These are phyloP conservation scores for Panopea generosa DNA, from an alignment of 2,888 invertebrate species.

Conservation along the genomic window DNA sequence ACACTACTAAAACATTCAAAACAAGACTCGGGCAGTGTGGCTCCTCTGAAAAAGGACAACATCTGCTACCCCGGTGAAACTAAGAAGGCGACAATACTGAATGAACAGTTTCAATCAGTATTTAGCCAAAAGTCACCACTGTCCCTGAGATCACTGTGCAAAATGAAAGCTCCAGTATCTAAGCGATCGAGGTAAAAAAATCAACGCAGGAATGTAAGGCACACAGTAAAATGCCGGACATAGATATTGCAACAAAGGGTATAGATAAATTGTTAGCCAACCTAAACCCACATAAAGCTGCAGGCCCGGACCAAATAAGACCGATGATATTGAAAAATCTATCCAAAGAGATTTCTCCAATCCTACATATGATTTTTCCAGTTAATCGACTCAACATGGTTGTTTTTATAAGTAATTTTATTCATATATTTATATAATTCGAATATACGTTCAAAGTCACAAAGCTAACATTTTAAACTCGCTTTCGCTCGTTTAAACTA, in stretches of 20 bases:
- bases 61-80: conserved; percentile 14
- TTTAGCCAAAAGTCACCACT: conserved; percentile 38
- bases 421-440: too few relatives aligned
- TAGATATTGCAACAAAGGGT: neutral
- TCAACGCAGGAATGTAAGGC: neutral
- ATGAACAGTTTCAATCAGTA: conserved; percentile 43
- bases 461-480: too few relatives aligned
- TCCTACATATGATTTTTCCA: too few relatives aligned
- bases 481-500: too few relatives aligned
- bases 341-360: too few relatives aligned
- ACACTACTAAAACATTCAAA: conserved; percentile 34
- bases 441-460: too few relatives aligned
- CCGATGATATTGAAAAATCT: neutral
- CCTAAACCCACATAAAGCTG: conserved; percentile 3
- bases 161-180: conserved; percentile 31
- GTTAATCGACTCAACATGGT: too few relatives aligned
- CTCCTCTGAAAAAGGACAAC: conserved; percentile 23
- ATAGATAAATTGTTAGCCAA: neutral
- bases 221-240: neutral
- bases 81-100: conserved; percentile 34
- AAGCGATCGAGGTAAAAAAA: conserved; percentile 11
- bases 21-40: conserved; percentile 29
- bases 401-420: too few relatives aligned
- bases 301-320: neutral
- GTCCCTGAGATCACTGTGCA: conserved; percentile 23